Base-by-base conservation (phyloP, 1,140 invertebrate species). In the Parapsyche elsis region DNA sequence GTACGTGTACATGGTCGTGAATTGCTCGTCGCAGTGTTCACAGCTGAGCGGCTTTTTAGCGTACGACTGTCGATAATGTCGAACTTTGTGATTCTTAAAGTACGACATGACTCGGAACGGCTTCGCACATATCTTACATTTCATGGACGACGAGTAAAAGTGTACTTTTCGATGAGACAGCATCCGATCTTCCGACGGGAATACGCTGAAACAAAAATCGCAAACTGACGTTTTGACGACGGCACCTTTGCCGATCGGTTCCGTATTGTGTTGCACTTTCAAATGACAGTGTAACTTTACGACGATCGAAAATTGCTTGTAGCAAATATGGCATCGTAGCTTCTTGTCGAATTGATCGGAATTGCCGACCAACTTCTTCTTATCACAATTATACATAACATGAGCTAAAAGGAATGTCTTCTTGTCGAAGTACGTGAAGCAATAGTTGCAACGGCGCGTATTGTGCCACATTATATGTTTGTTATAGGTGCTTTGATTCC, bases 211-310 rank as follows among this genome's bases (percentile, higher is more conserved):
- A 77, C 88, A 90, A 80, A 87, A 90, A 83, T 90, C 88, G 77
- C 88, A 89, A 0, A 88, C 85, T 1, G 67, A 59, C 0, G 70
- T 44, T 23, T 38, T 24, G 5, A 14, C 16, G 5, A 85, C 82
- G 44, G 87, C 86, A 23, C 86, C 85, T 45, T 85, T 86, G 5
- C 83, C 84, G 14, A 84, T 81, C 0, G 83, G 84, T 77, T 87
- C 86, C 5, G 87, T 85, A 12, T 83, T 85, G 81, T 89, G 88
- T 76, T 87, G 85, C 4, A 87, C 88, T 21, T 87, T 85, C 79
- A 89, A 74, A 79, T 90, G 88, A 70, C 88, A 90, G 73, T 88
- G 87, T 59, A 90, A 83, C 80, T 90, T 90, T n/a, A 90, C 87
- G 84, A 87, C 85, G 21, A 90, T 75, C 75, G 88, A 87, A 84